Conservation (phyloP, 2,113 vertebrate species). For the Scolopax mira region DNA sequence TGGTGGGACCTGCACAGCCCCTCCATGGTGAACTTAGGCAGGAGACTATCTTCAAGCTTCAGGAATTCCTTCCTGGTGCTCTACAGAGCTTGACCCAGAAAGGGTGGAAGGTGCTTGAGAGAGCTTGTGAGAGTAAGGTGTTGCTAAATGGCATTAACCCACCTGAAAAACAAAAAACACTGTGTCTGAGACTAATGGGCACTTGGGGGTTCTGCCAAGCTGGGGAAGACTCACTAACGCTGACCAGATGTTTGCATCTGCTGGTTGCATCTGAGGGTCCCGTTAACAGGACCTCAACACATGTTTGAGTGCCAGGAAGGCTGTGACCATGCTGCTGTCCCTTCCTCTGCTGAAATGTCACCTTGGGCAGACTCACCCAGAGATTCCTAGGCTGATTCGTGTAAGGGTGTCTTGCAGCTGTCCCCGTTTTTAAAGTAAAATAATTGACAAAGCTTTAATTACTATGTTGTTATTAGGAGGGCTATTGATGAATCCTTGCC, state of each 20-base stretch:
- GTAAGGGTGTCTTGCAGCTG: neutral
- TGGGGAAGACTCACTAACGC: rapidly evolving
- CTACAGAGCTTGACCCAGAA: neutral
- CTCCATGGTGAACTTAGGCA: neutral
- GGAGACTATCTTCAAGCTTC: neutral
- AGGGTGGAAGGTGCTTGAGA: neutral
- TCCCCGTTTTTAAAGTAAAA: neutral
- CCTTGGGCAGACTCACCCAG: neutral
- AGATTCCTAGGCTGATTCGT: rapidly evolving
- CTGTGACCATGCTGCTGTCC: neutral
- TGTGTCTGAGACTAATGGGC: rapidly evolving
- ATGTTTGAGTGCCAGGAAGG: neutral
- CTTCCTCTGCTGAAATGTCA: neutral
- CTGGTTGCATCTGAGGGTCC: rapidly evolving
- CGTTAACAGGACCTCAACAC: rapidly evolving
- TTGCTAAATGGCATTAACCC: too few species aligned
- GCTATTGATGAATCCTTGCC: neutral
- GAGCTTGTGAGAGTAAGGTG: neutral
- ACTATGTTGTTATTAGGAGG: too few species aligned
- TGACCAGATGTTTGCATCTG: neutral
- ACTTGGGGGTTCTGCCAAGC: neutral
- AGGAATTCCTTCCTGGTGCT: neutral
- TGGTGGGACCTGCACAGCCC: neutral
- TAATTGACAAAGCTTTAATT: neutral
- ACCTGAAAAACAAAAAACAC: rapidly evolving